Conservation (phyloP, 2,113 vertebrate genomes). For the Eleginops maclovinus region DNA sequence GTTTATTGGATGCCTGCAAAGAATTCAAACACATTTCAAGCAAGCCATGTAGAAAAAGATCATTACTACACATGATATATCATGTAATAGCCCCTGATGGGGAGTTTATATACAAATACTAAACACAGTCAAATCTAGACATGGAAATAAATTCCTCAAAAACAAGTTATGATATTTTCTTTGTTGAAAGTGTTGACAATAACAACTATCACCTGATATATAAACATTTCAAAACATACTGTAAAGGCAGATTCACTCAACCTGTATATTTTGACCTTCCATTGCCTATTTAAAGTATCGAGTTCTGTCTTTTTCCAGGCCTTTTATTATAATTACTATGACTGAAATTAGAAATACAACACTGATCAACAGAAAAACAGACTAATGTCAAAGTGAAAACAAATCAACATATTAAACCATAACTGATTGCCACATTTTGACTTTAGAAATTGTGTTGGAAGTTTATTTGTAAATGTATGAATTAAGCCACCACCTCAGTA, state of each 20-base stretch:
- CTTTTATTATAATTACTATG: background rate
- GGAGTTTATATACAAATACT: conserved; percentile 42
- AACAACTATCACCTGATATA: background rate
- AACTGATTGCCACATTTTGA: background rate
- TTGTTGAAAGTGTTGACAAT: background rate
- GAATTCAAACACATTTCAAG: conserved; percentile 38
- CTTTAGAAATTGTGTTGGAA: too few relatives aligned
- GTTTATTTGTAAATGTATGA: too few relatives aligned
- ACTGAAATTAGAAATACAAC: background rate
- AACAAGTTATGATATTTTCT: background rate
- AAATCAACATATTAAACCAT: background rate
- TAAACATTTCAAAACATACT: background rate
- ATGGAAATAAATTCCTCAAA: background rate
- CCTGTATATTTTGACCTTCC: background rate
- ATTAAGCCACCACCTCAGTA: background rate
- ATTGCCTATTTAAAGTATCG: background rate
- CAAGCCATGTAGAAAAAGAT: conserved; percentile 13
- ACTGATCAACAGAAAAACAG: background rate
- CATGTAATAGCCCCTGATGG: background rate
- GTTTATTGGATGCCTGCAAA: conserved; percentile 43
- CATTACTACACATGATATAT: background rate
- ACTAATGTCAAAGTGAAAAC: conserved; percentile 4
- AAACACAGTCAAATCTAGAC: conserved; percentile 8
- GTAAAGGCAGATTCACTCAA: background rate
- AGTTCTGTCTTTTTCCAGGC: background rate